These are phyloP conservation scores for Dryomyza anilis DNA, from an alignment of 2,888 invertebrate genomes.

Conservation along the genomic window DNA sequence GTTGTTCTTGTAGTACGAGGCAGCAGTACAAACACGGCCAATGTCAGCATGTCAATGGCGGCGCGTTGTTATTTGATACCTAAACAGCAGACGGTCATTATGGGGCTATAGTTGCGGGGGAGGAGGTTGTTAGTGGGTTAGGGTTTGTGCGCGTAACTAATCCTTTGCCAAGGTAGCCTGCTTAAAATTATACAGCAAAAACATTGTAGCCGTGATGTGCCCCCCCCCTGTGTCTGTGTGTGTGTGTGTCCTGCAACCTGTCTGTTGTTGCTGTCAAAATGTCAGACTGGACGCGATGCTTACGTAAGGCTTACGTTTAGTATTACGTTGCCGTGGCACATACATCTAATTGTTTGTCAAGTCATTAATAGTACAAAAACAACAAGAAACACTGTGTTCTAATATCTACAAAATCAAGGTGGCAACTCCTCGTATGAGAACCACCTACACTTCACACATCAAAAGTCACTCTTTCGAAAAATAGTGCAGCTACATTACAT, in stretches of 20 bases:
- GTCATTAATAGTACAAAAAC: slow-evolving; percentile 4
- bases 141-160: not conserved
- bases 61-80: slow-evolving; percentile 11
- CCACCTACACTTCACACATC: not conserved
- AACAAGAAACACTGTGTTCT: not conserved
- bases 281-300: not conserved
- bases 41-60: slow-evolving; percentile 29
- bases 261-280: slow-evolving; percentile 10
- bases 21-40: slow-evolving; percentile 15
- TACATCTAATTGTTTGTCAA: slow-evolving; percentile 10
- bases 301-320: not conserved
- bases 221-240: not conserved
- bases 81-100: not conserved
- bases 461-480: not conserved
- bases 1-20: slow-evolving; percentile 10
- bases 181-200: not conserved
- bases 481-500: not conserved
- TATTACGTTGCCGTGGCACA: slow-evolving; percentile 12
- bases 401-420: not conserved
- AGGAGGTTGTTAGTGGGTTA: not conserved
- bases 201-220: not conserved
- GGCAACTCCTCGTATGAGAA: not conserved
- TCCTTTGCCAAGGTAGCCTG: not conserved
- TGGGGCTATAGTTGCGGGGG: not conserved
- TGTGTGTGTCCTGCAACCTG: not conserved